A percentile compares a stretch with the other conserved stretches of the same genome.
Conservation (phyloP, 2,113 vertebrate species). For the Melozone crissalis region DNA sequence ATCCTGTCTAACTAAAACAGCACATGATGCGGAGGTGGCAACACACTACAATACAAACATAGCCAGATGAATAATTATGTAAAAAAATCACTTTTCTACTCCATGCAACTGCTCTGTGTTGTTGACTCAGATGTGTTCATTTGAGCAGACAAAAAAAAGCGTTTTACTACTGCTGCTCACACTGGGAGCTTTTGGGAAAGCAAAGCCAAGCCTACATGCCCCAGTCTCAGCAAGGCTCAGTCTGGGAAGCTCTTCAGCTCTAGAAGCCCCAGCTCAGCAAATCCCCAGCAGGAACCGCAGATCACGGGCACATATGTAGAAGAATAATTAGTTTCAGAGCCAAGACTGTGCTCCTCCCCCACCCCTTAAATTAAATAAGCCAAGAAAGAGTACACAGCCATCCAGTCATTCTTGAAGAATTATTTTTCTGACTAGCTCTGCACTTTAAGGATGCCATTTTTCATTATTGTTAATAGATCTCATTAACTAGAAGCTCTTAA, state of each 20-base stretch:
- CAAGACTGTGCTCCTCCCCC: neutral
- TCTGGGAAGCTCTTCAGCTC: neutral
- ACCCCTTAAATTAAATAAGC: slow-evolving; percentile 46
- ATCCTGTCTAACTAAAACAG: slow-evolving; percentile 26
- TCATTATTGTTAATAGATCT: slow-evolving; percentile 61
- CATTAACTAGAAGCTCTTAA: slow-evolving; percentile 62
- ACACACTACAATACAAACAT: neutral
- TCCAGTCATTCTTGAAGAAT: slow-evolving; percentile 30
- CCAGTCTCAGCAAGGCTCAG: neutral
- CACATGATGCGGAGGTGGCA: neutral
- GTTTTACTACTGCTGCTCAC: neutral
- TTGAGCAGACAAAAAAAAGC: neutral
- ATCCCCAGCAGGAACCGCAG: neutral
- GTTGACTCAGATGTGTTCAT: slow-evolving; percentile 15
- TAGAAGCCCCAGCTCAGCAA: neutral
- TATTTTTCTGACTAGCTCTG: slow-evolving; percentile 60
- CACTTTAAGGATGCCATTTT: slow-evolving; percentile 57
- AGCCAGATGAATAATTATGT: slow-evolving; percentile 7
- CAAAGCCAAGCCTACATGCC: neutral
- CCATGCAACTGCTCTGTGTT: neutral
- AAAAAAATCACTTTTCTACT: neutral
- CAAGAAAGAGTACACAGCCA: neutral
- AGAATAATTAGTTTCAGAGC: slow-evolving; percentile 26
- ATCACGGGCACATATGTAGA: neutral
- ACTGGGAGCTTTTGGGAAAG: neutral